Percentiles rank a stretch among this genome's conserved stretches.
These are phyloP conservation scores for Heliocidaris erythrogramma DNA, from an alignment of 35 echinoderm and acorn worm genomes.

Conservation along the genomic window DNA sequence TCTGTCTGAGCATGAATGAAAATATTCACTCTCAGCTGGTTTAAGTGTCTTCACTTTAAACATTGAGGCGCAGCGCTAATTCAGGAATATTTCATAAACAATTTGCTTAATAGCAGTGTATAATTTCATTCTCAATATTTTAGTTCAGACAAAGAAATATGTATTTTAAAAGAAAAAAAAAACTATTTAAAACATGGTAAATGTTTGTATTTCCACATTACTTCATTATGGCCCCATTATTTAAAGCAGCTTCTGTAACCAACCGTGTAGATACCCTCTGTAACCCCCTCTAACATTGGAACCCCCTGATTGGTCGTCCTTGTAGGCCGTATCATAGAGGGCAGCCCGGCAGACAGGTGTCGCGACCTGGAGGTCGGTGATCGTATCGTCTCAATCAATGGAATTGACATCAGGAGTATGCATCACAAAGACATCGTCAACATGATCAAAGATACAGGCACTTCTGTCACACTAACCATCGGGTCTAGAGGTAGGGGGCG, in stretches of 20 bases:
- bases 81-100: not conserved
- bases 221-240: not conserved
- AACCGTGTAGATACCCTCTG: not conserved
- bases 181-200: not conserved
- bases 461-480: conserved; percentile 81
- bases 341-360: conserved; percentile 89
- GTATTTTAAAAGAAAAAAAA: too few species aligned
- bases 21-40: not conserved
- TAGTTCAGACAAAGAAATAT: too few species aligned
- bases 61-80: not conserved
- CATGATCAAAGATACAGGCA: conserved; percentile 94
- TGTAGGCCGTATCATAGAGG: conserved; percentile 91
- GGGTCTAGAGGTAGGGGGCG: conserved; percentile 79
- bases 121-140: not conserved
- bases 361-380: conserved; percentile 84
- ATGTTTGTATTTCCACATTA: not conserved
- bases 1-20: not conserved
- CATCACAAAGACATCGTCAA: conserved; percentile 98
- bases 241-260: not conserved
- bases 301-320: not conserved
- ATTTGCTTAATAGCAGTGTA: not conserved
- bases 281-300: not conserved
- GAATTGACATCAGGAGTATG: conserved; percentile 79
- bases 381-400: conserved; percentile 87
- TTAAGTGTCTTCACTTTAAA: not conserved